These are phyloP conservation scores for Drosophila colorata DNA, from an alignment of 2,888 invertebrate genomes.

Conservation along the genomic window DNA sequence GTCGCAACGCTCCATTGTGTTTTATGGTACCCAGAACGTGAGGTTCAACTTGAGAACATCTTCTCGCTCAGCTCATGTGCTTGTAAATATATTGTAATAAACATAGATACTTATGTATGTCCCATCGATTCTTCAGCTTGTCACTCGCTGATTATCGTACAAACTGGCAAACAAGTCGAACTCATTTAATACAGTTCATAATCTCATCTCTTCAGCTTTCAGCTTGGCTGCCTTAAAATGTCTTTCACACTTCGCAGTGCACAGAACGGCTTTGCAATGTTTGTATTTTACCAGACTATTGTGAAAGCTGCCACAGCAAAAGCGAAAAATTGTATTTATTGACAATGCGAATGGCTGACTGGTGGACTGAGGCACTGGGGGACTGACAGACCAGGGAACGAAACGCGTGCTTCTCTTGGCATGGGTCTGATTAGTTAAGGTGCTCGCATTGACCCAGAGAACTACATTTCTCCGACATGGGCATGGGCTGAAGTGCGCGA, in stretches of 20 bases:
- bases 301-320: constrained; percentile 66
- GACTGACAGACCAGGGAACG: constrained; percentile 5
- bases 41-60: constrained; percentile 65
- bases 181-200: constrained; percentile 54
- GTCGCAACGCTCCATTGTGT: constrained; percentile 73
- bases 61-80: constrained; percentile 34
- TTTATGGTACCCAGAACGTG: constrained; percentile 73
- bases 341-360: constrained; percentile 47
- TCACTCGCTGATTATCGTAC: constrained; percentile 50
- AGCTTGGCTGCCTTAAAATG: constrained; percentile 30
- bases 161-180: constrained; percentile 54
- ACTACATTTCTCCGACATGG: constrained; percentile 63
- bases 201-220: constrained; percentile 46
- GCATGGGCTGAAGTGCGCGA: constrained; percentile 23
- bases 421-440: constrained; percentile 71
- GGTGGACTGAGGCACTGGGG: constrained; percentile 10
- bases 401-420: constrained; percentile 35
- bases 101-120: constrained; percentile 20
- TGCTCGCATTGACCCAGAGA: constrained; percentile 77
- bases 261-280: constrained; percentile 42
- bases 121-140: constrained; percentile 36
- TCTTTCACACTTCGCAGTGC: constrained; percentile 42
- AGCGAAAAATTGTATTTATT: constrained; percentile 55
- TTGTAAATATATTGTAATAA: constrained; percentile 38
- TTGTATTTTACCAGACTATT: constrained; percentile 33